Conservation (phyloP, 1,140 invertebrate genomes). For the Drosophila ambigua region DNA sequence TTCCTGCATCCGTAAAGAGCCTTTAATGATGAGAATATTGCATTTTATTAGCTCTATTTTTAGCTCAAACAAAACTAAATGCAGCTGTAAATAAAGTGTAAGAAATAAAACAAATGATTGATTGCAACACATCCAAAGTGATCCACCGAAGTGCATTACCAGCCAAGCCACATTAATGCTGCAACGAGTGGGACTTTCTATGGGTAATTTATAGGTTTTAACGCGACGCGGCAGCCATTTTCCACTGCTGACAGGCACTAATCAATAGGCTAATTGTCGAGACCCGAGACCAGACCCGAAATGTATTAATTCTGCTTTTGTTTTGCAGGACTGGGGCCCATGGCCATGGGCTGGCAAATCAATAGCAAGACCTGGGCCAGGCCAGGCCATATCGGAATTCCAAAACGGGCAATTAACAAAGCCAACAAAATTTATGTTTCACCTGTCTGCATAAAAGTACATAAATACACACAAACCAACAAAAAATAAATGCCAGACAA, state of each 20-base stretch:
- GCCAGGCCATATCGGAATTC: constrained; percentile 51
- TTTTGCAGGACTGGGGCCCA: constrained; percentile 8
- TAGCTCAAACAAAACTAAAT: too few species aligned
- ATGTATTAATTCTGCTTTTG: constrained; percentile 47
- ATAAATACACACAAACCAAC: constrained; percentile 69
- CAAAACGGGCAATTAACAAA: constrained; percentile 77
- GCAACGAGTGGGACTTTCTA: not conserved
- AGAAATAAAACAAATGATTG: too few species aligned
- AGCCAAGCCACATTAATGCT: too few species aligned
- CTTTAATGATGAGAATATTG: too few species aligned
- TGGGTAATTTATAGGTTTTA: too few species aligned
- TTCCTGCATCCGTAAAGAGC: too few species aligned
- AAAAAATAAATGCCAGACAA: constrained; percentile 55
- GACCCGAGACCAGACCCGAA: constrained; percentile 24
- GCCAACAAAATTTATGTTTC: constrained; percentile 82
- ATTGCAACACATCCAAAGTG: too few species aligned
- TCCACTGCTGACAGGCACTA: constrained; percentile 67
- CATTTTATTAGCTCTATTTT: too few species aligned
- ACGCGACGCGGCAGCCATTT: constrained; percentile 29
- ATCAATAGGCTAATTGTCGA: constrained; percentile 60
- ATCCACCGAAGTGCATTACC: constrained; percentile 21
- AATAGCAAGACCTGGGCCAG: constrained; percentile 11
- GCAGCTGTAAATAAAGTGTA: too few species aligned
- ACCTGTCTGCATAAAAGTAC: constrained; percentile 79
- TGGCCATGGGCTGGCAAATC: constrained; percentile 49